These are phyloP conservation scores for Etia nguti DNA, from an alignment of 2,113 vertebrate species.

Conservation along the genomic window DNA sequence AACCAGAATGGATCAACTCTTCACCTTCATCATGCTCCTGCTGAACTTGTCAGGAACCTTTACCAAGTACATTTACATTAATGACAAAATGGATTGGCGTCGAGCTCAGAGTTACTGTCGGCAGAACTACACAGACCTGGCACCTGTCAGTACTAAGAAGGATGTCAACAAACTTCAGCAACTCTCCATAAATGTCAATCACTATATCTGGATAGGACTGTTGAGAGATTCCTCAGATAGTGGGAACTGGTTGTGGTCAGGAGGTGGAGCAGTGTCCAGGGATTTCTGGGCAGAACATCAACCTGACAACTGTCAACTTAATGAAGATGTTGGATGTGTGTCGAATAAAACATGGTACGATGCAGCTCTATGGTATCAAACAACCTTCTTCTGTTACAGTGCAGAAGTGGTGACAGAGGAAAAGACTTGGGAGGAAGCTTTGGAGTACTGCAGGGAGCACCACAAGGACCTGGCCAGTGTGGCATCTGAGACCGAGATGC, in stretches of 20 bases:
- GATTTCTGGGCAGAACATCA: not conserved
- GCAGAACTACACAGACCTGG: not conserved
- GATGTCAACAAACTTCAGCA: rapidly evolving
- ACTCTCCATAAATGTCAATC: rapidly evolving
- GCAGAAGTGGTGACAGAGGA: too few species aligned
- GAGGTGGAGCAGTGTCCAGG: not conserved
- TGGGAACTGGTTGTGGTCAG: slow-evolving; percentile 10
- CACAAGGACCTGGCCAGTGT: slow-evolving; percentile 35
- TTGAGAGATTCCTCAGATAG: rapidly evolving
- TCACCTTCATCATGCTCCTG: not conserved
- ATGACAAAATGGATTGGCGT: rapidly evolving
- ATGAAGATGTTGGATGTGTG: not conserved
- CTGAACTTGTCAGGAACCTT: not conserved
- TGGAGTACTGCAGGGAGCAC: too few species aligned
- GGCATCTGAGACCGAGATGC: slow-evolving; percentile 11
- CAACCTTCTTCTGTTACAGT: too few species aligned
- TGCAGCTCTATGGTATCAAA: too few species aligned
- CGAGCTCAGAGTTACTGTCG: not conserved
- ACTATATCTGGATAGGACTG: not conserved
- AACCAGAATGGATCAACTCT: not conserved
- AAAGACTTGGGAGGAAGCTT: too few species aligned
- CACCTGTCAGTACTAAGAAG: not conserved
- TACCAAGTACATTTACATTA: not conserved
- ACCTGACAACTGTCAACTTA: not conserved
- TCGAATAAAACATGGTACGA: too few species aligned